Percentiles rank a stretch among this genome's conserved stretches.
Evolutionary conservation across 2,113 vertebrate species (phyloP).

Genomic region (Ptyas mucosa): DNA sequence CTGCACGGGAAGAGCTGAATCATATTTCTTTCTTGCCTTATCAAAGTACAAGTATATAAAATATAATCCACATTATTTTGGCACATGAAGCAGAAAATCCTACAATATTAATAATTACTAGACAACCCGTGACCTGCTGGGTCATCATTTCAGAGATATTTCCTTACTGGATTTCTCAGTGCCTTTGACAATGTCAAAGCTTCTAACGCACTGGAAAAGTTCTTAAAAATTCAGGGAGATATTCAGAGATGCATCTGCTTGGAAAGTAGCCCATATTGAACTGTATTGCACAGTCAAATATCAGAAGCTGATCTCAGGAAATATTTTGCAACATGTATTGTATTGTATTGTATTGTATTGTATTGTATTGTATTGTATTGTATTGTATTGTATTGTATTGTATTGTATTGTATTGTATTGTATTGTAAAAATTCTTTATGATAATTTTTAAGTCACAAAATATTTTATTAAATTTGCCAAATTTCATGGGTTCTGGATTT

Average conservation of each 20-base stretch:
- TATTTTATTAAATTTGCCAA: neutral
- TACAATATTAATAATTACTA: neutral
- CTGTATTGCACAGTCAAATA: neutral
- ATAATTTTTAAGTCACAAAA: neutral
- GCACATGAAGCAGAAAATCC: neutral
- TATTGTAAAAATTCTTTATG: neutral
- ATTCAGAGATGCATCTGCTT: neutral
- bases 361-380: neutral
- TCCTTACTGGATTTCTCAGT: neutral
- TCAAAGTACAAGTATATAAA: neutral
- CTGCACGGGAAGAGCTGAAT: neutral
- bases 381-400: neutral
- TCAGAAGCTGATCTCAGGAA: neutral
- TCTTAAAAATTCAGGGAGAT: neutral
- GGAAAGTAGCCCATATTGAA: neutral
- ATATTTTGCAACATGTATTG: neutral
- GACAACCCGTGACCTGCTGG: neutral
- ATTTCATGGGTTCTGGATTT: neutral
- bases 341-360: neutral
- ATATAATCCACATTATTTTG: neutral
- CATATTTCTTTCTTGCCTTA: neutral
- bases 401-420: neutral
- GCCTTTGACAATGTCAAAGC: neutral
- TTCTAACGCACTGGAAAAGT: neutral
- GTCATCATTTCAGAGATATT: neutral